Base-by-base conservation (phyloP, 2,797 vertebrate species). In the Percopsis omiscomaycus region DNA sequence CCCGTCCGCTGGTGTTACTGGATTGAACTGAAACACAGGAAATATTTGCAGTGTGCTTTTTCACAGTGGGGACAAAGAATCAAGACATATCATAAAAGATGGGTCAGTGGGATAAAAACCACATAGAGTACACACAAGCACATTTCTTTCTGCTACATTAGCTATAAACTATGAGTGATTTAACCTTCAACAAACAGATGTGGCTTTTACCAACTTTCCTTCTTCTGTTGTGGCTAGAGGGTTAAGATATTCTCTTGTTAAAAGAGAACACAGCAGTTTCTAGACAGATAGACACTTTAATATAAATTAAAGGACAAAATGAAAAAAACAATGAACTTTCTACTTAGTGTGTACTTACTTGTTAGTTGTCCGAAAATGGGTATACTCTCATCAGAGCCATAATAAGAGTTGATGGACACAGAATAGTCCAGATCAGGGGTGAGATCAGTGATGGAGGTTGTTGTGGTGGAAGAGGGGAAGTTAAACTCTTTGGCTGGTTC, bases 351-450 rank as follows among this genome's bases (percentile, higher is more conserved):
- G 16, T 22, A 92, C 96, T 95, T 94, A 99, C 98, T 98, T 87
- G 97, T 98, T 71, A 99, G 81, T 73, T 98, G 95, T 69, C 97
- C 98, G 92, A 95, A 96, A 80, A 98, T 95, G 74, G 96, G 93
- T 75, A 97, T 87, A 80, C 98, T 99, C 87, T 99, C 98, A 73
- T 98, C 95, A 68, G 78, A 78, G 59, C 94, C 88, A 70, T 94
- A 61, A 81, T 88, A 98, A 58, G 98, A 95, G 89, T 83, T 85
- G 87, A 98, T 95, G 75, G 95, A 96, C 74, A 99, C 96, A 10
- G 94, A 87, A 79, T 99, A 98, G 71, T 98, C 95, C 88, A 92
- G 6, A 80, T 95, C 95, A 87, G 96, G 91, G 79, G 83, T 93
- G 78, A 99, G 91, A 71, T 97, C 86, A 84, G 93, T 93, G 86